Base-by-base conservation (phyloP, 2,113 vertebrate genomes). In the Pteropus alecto region DNA sequence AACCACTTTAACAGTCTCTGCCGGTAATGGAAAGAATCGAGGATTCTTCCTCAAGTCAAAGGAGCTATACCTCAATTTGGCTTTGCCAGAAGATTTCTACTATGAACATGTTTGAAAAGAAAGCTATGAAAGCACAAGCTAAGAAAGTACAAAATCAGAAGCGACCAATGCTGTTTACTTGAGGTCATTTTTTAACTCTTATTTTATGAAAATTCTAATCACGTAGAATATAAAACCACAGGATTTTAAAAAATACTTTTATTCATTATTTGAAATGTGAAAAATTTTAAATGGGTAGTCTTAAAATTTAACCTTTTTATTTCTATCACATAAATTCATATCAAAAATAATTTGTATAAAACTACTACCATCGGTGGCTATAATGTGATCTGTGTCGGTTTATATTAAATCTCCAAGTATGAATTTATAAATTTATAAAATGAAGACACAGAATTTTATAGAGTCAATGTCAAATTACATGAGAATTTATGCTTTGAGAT, bases 371-470 rank as follows among this genome's bases (percentile, higher is more conserved):
- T 81, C 14, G 81, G 19, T 73, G 19, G 18, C 16, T 86, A 5
- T 21, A 3, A 48, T 16, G 6, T 82, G 68, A 79, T 26, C 48
- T 85, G 6, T 28, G 16, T 61, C 68, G 33, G 28, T 65, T 90
- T 71, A 63, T 13, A 90, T 81, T 60, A 91, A 83, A 85, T 85
- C 76, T 87, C n/a, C 30, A 91, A 92, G 82, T 86, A 70, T 43
- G 28, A 88, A 60, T 67, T 91, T 70, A 63, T 33, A 77, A 65
- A 67, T 87, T 33, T 41, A 54, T 87, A 92, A 77, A 73, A 83
- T 90, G 38, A 92, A 18, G 63, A 92, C 67, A 85, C 16, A 78
- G 33, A 86, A 94, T 96, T 91, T 85, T 41, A 88, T 51, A 96
- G 14, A 7, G 1, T 38, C 12, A 65, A 7, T 33, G 24, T 58